phyloP scores from a whole-genome alignment of 2,888 invertebrate species.

The Allacma fusca region DNA sequence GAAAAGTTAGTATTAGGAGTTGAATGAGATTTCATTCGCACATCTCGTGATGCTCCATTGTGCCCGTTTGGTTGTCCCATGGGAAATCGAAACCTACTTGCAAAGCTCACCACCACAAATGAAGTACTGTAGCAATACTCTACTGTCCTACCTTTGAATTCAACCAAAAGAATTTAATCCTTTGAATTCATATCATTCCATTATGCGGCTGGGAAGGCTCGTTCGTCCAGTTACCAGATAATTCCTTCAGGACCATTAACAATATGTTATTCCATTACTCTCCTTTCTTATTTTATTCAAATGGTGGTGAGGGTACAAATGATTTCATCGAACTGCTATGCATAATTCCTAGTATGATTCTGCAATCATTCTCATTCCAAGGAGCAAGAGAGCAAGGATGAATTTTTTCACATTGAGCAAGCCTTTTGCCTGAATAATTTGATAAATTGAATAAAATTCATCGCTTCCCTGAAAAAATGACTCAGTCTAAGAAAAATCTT shows the following conservation, averaged over 20 bases:
- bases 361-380: background rate
- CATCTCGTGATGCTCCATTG: constrained; percentile 25
- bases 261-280: background rate
- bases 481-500: no score
- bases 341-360: background rate
- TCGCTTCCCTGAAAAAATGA: background rate
- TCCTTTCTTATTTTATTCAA: constrained; percentile 1
- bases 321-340: background rate
- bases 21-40: constrained; percentile 26
- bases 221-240: background rate
- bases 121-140: background rate
- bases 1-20: constrained; percentile 20
- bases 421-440: background rate
- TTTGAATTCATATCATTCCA: constrained; percentile 11
- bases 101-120: constrained; percentile 26
- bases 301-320: background rate
- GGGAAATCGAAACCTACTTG: constrained; percentile 23
- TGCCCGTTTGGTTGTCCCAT: constrained; percentile 17
- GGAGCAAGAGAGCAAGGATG: background rate
- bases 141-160: constrained; percentile 3
- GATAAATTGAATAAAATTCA: background rate
- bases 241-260: background rate
- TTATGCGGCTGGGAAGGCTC: background rate
- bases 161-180: constrained; percentile 16
- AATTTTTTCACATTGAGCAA: background rate